Percentiles rank a stretch among this genome's conserved stretches.
These are phyloP conservation scores for Amyelois transitella DNA, from an alignment of 1,140 invertebrate species.

Conservation along the genomic window DNA sequence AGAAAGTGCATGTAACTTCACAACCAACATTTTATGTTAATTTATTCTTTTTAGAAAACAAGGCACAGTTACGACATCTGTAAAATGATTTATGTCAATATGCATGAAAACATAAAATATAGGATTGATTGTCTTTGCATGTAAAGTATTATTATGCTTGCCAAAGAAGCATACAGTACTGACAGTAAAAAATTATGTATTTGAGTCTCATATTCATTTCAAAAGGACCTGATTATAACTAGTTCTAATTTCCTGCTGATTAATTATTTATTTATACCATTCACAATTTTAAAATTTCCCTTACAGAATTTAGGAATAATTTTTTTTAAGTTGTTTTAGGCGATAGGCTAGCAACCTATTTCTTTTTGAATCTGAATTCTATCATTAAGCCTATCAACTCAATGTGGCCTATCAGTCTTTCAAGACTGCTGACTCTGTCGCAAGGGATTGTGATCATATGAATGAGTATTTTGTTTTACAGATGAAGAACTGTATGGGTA, in stretches of 20 bases:
- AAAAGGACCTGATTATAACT: background rate
- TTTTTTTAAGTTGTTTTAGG: background rate
- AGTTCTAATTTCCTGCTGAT: background rate
- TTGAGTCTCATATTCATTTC: background rate
- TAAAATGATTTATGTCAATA: background rate
- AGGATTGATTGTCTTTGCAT: background rate
- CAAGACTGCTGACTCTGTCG: too few relatives aligned
- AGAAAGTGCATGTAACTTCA: background rate
- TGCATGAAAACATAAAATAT: background rate
- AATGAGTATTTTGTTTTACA: conserved; percentile 24
- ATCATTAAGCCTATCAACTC: too few relatives aligned
- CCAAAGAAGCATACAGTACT: background rate
- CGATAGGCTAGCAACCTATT: too few relatives aligned
- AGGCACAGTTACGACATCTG: too few relatives aligned
- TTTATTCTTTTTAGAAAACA: too few relatives aligned
- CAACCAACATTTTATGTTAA: too few relatives aligned
- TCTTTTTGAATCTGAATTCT: too few relatives aligned
- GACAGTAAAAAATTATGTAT: background rate
- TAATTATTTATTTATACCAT: background rate
- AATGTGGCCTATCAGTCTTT: too few relatives aligned
- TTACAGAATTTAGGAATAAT: background rate
- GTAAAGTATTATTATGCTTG: background rate
- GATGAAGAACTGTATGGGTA: conserved; percentile 66
- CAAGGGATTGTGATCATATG: too few relatives aligned
- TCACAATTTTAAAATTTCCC: background rate